Evolutionary conservation across 2,797 vertebrate species (phyloP).

Genomic region (Bradypus variegatus): DNA sequence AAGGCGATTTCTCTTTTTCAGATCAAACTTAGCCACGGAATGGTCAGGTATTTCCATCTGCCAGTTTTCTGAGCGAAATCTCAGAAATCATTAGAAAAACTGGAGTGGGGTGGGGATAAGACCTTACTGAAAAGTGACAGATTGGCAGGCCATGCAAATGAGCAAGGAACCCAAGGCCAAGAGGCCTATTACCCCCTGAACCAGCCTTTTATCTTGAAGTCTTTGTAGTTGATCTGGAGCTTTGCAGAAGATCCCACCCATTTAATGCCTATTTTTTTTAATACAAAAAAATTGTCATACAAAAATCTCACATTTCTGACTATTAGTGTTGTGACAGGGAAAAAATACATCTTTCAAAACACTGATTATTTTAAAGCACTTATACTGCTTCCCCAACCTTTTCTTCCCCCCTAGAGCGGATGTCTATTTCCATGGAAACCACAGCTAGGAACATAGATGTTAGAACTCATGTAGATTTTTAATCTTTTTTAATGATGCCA

Average conservation of each 20-base stretch:
- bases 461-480: constrained; percentile 66
- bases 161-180: background rate
- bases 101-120: background rate
- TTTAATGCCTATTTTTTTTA: background rate
- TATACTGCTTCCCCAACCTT: constrained; percentile 48
- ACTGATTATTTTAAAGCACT: constrained; percentile 74
- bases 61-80: constrained; percentile 27
- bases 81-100: background rate
- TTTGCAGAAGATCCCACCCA: constrained; percentile 44
- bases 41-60: background rate
- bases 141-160: background rate
- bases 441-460: constrained; percentile 67
- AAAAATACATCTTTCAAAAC: constrained; percentile 73
- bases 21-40: constrained; percentile 18
- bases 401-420: constrained; percentile 69
- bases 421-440: constrained; percentile 81
- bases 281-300: constrained; percentile 43
- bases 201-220: background rate
- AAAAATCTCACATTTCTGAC: constrained; percentile 63
- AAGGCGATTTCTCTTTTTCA: constrained; percentile 18
- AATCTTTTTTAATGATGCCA: constrained; percentile 48
- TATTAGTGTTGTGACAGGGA: constrained; percentile 75
- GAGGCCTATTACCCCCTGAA: background rate
- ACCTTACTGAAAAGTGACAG: background rate
- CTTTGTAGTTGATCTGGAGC: constrained; percentile 43